Conservation (phyloP, 2,888 invertebrate genomes). For the Diarsia rubi region DNA sequence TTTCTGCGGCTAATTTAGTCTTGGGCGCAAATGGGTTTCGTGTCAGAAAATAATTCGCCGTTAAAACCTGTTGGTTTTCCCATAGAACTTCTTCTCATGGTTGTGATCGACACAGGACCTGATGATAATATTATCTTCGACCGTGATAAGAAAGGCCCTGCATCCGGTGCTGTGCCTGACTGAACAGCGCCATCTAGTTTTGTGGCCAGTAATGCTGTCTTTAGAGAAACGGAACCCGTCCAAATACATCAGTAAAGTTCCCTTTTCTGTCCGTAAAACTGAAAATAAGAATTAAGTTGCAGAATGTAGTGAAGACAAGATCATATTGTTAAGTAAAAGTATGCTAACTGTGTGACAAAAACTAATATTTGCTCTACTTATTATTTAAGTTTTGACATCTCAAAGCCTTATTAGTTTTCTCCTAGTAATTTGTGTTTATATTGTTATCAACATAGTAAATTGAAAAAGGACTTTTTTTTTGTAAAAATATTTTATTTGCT, state of each 20-base stretch:
- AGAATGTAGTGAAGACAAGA: too few relatives aligned
- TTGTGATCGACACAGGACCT: conserved; percentile 59
- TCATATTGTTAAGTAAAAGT: not conserved
- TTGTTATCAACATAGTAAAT: too few relatives aligned
- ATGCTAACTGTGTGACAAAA: not conserved
- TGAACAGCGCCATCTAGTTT: conserved; percentile 75
- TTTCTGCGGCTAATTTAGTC: too few relatives aligned
- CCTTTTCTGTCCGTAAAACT: conserved; percentile 43
- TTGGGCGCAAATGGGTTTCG: too few relatives aligned
- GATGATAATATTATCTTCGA: conserved; percentile 28
- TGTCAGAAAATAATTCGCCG: too few relatives aligned
- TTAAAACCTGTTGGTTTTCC: not conserved
- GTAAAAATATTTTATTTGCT: conserved; percentile 41
- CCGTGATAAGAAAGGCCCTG: conserved; percentile 48
- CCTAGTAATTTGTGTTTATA: too few relatives aligned
- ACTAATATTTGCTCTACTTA: not conserved
- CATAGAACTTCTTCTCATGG: conserved; percentile 39
- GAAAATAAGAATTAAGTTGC: not conserved
- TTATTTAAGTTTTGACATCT: not conserved
- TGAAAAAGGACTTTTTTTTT: too few relatives aligned
- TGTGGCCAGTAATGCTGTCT: conserved; percentile 52
- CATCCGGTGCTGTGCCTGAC: conserved; percentile 63
- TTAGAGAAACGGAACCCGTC: conserved; percentile 57
- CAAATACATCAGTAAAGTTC: conserved; percentile 35
- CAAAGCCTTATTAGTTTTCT: not conserved